Base-by-base conservation (phyloP, 2,888 invertebrate genomes). In the Synanthedon andrenaeformis region DNA sequence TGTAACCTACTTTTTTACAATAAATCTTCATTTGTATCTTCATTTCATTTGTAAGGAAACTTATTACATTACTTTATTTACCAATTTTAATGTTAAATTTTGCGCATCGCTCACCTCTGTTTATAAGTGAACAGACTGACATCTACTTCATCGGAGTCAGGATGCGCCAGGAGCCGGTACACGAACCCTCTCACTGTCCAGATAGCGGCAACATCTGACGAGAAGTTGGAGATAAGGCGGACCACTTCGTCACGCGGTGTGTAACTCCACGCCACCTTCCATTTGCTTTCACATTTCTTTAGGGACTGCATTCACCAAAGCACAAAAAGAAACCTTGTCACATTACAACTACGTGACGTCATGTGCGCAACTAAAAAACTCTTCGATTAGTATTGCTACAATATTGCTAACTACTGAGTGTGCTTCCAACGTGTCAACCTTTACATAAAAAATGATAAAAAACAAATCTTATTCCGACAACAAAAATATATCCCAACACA, bases 161-260 rank as follows among this genome's bases (percentile, higher is more conserved):
- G 35, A 35, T 35, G 35, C 0, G 66, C 76, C 1, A 64, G 62
- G 52, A 88, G 52, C 56, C 70, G 74, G 61, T 79, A 79, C 11
- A 84, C 64, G 53, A 75, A 66, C 1, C 88, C 88, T 17, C 55
- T 59, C 5, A 54, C 56, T 0, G 83, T 82, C 80, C 82, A 83
- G 61, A 74, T 62, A 14, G 71, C 73, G 0, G 78, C 85, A 42
- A 65, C 57, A 56, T 83, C 81, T 13, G 73, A 68, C 2, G 63
- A 62, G 0, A 73, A 58, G 59, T 80, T 85, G 13, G 76, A 69
- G 19, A 82, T 61, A 45, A 88, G 66, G 4, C 74, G 69, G 41
- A 62, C 56, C 48, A 86, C 75, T 0, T 56, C 51, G 48, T 80
- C 80, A 0, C 64, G 57, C 0, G 73, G 64, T 3, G 54, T 50